Evolutionary conservation across 1,140 invertebrate species (phyloP).

Genomic region (Melanaphis sacchari): DNA sequence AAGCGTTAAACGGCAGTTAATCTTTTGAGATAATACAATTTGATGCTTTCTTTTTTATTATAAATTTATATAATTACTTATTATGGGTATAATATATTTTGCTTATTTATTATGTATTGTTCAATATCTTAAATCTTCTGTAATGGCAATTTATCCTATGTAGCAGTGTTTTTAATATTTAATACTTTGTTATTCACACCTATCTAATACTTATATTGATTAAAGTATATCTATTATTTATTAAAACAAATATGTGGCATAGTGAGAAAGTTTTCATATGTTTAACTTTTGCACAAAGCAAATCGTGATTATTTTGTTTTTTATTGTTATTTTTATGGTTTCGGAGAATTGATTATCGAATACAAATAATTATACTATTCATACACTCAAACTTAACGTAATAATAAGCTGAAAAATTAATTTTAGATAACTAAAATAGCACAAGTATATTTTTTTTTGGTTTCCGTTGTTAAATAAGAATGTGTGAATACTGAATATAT

Average conservation of each 20-base stretch:
- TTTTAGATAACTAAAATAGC: conserved; percentile 30
- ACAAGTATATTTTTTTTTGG: neutral
- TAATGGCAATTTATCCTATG: neutral
- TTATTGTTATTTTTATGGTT: neutral
- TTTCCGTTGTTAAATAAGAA: neutral
- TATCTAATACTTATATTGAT: too few relatives aligned
- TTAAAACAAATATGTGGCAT: neutral
- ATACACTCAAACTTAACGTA: neutral
- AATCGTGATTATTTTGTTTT: neutral
- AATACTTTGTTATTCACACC: too few relatives aligned
- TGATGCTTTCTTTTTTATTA: neutral
- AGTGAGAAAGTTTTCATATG: neutral
- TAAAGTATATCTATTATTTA: neutral
- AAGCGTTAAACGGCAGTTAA: neutral
- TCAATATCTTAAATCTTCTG: neutral
- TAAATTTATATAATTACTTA: neutral
- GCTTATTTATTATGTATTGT: neutral
- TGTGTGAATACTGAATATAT: neutral
- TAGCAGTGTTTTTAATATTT: too few relatives aligned
- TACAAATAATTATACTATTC: neutral
- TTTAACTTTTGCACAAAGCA: neutral
- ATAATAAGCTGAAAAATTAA: neutral
- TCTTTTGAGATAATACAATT: neutral
- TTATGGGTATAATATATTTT: neutral
- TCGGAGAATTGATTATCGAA: neutral